Evolutionary conservation across 2,113 vertebrate species (phyloP).

Genomic region (Pseudorhombus dupliciocellatus): DNA sequence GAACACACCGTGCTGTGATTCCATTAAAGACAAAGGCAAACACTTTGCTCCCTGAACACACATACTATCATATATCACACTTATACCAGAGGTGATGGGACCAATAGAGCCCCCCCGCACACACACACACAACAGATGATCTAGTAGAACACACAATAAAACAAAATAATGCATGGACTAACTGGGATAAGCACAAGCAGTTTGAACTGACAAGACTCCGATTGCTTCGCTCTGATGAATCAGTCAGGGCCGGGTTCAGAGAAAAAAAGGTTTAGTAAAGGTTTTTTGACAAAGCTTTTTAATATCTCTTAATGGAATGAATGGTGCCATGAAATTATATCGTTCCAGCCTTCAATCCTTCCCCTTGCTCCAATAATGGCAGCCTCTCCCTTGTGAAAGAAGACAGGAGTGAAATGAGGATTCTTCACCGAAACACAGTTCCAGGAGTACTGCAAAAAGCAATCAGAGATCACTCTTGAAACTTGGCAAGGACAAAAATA

Average conservation of each 20-base stretch:
- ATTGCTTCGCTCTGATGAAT: slow-evolving; percentile 32
- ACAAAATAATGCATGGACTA: slow-evolving; percentile 3
- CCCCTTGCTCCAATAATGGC: slow-evolving; percentile 49
- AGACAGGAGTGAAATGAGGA: slow-evolving; percentile 61
- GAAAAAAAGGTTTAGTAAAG: not conserved
- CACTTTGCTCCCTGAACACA: slow-evolving; percentile 25
- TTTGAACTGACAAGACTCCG: slow-evolving; percentile 24
- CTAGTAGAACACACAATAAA: slow-evolving; percentile 6
- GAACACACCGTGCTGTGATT: slow-evolving; percentile 14
- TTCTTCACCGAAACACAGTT: slow-evolving; percentile 77
- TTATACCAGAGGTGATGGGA: slow-evolving; percentile 8
- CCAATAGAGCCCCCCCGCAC: not conserved
- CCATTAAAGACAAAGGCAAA: slow-evolving; percentile 31
- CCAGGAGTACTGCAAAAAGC: slow-evolving; percentile 70
- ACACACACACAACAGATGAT: slow-evolving; percentile 20
- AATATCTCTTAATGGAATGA: slow-evolving; percentile 62
- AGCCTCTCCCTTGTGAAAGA: slow-evolving; percentile 36
- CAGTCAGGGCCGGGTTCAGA: not conserved
- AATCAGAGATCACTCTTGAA: slow-evolving; percentile 65
- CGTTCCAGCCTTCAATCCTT: slow-evolving; percentile 33
- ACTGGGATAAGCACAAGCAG: slow-evolving; percentile 10
- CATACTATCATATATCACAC: slow-evolving; percentile 18
- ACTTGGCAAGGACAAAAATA: slow-evolving; percentile 56
- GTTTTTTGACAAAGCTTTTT: slow-evolving; percentile 65
- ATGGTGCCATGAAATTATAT: slow-evolving; percentile 44